phyloP scores from a whole-genome alignment of 2,888 invertebrate genomes.

The Agriopis marginaria region DNA sequence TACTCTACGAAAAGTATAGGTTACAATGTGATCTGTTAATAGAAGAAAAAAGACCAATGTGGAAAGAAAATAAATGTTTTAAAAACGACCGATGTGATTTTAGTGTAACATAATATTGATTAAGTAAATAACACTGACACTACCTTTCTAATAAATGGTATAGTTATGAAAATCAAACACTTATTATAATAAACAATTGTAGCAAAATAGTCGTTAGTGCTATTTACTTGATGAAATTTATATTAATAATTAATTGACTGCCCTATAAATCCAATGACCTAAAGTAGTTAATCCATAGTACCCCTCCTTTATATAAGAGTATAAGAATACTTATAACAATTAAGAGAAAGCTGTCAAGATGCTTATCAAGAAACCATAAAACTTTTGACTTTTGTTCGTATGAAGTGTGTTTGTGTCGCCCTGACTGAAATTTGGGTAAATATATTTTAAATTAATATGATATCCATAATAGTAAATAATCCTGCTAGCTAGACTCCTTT shows the following conservation, averaged over 20 bases:
- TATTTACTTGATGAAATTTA: constrained; percentile 21
- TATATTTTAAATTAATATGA: constrained; percentile 80
- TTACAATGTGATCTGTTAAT: constrained; percentile 74
- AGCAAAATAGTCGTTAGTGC: constrained; percentile 10
- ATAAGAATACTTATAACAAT: constrained; percentile 10
- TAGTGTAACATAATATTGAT: constrained; percentile 55
- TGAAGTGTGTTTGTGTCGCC: constrained; percentile 82
- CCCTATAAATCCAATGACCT: constrained; percentile 22
- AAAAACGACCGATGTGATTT: constrained; percentile 72
- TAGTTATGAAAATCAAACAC: neutral
- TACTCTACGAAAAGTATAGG: constrained; percentile 61
- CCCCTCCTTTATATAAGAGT: constrained; percentile 15
- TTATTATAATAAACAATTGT: neutral
- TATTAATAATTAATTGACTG: constrained; percentile 2
- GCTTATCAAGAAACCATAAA: constrained; percentile 76
- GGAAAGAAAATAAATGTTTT: constrained; percentile 83
- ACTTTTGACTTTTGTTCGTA: constrained; percentile 72
- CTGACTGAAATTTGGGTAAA: constrained; percentile 84
- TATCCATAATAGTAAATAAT: constrained; percentile 74
- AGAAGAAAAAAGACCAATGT: constrained; percentile 79
- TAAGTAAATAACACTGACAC: constrained; percentile 50
- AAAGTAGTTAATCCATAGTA: constrained; percentile 32
- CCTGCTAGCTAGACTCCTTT: constrained; percentile 78
- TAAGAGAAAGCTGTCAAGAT: constrained; percentile 85
- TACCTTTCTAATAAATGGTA: neutral